These are phyloP conservation scores for Cassiopea xamachana DNA, from an alignment of 30 jellyfish, hydroid and myxozoan species.

Conservation along the genomic window DNA sequence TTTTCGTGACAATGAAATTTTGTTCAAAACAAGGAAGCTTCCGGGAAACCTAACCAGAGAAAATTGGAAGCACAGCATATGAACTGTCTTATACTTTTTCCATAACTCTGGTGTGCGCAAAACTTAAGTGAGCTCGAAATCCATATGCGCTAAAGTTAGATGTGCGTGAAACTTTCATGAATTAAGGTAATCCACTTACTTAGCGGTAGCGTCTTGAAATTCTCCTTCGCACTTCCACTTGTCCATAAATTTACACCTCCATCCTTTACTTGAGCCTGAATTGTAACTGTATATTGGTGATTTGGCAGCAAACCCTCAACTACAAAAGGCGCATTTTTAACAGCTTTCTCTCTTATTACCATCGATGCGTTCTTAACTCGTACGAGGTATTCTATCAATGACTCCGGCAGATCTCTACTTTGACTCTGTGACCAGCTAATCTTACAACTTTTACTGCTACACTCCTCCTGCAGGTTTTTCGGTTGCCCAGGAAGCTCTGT, in stretches of 20 bases:
- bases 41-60: too few species aligned
- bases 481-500: conserved; percentile 57
- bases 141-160: too few species aligned
- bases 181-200: not conserved
- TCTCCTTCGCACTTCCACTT: not conserved
- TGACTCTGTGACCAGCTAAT: conserved; percentile 35
- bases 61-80: too few species aligned
- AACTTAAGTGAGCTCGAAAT: too few species aligned
- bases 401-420: conserved; percentile 14
- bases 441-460: not conserved
- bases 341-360: not conserved
- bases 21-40: too few species aligned
- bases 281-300: conserved; percentile 15
- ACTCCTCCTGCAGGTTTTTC: conserved; percentile 20
- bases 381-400: conserved; percentile 16
- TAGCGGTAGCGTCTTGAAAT: conserved; percentile 15
- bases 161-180: too few species aligned
- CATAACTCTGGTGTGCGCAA: too few species aligned
- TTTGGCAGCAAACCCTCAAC: conserved; percentile 24
- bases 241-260: conserved; percentile 7
- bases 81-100: too few species aligned
- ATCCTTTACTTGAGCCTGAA: conserved; percentile 25
- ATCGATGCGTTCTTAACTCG: not conserved
- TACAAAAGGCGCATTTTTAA: not conserved
- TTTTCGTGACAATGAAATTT: too few species aligned